Evolutionary conservation across 2,113 vertebrate species (phyloP), one percentile per base, ranked within the genome.

Genomic region (Bostrychus sinensis): DNA sequence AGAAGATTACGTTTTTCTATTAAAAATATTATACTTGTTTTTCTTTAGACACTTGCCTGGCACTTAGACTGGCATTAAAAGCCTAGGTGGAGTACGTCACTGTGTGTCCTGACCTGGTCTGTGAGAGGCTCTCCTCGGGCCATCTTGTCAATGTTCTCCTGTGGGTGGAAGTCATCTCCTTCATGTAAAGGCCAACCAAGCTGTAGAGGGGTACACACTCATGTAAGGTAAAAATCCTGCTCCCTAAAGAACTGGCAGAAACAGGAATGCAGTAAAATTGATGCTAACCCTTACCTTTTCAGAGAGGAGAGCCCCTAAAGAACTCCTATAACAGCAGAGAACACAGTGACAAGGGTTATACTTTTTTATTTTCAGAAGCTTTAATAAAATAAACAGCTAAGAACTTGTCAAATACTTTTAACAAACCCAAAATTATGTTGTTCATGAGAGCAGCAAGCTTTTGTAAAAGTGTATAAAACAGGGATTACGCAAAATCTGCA

Each of bases 131-230:
- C 91, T 42, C 94, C 93, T 14, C 80, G 78, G 30, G 87, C 54
- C 96, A 97, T 98, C 86, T 96, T 98, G 61, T 80, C 83, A 48
- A 85, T 89, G 45, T 94, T 98, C 77, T 92, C 93, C 22, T 74
- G 74, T 3, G 95, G 85, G 72, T 98, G 96, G 59, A 94, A 96
- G 73, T 94, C 86, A 13, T 98, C 96, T 0, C 93, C 96, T 81
- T 98, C 96, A 1, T 94, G 91, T 69, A 96, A 91, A 14, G 92
- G 93, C 94, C 95, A 96, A 7, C 93, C 92, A 45, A 95, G 73
- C 96, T 98, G 84, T 51, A 57, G 45, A 26, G 48, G 34, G 9
- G 72, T 0, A 65, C 8, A 72, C 23, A 64, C 1, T 14, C 19
- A 53, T 11, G n/a, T n/a, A 16, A 43, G 14, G 32, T 0, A 54